Conservation (phyloP, 1,140 invertebrate genomes). For the Drosophila guanche region DNA sequence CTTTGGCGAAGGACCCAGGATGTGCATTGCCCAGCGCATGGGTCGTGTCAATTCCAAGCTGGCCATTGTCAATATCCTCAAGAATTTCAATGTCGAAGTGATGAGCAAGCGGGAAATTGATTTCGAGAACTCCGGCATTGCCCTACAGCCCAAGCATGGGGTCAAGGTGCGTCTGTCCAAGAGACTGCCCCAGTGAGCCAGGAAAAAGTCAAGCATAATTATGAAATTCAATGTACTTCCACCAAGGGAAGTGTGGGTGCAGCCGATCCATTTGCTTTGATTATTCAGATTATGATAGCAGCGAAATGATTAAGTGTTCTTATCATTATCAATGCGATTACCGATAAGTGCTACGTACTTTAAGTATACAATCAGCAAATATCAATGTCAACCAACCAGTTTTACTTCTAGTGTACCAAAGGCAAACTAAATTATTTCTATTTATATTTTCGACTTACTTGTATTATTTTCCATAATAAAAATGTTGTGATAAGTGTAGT, state of each 20-base stretch:
- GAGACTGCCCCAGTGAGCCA: conserved; percentile 11
- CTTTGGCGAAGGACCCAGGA: conserved; percentile 88
- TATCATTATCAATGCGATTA: conserved; percentile 29
- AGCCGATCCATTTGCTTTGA: not conserved
- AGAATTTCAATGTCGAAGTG: conserved; percentile 62
- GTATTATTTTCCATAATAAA: too few relatives aligned
- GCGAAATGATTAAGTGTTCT: conserved; percentile 13
- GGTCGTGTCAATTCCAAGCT: conserved; percentile 62
- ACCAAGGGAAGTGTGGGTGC: not conserved
- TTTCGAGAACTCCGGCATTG: conserved; percentile 52
- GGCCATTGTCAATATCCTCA: conserved; percentile 63
- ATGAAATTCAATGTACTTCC: conserved; percentile 3
- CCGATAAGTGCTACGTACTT: conserved; percentile 3
- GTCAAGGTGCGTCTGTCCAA: conserved; percentile 66
- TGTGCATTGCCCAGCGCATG: conserved; percentile 79
- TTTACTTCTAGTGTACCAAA: too few relatives aligned
- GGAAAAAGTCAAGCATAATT: conserved; percentile 12
- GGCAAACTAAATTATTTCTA: too few relatives aligned
- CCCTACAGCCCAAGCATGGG: conserved; percentile 59
- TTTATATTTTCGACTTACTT: too few relatives aligned
- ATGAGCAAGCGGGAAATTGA: conserved; percentile 56
- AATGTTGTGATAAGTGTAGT: not conserved
- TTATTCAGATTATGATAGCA: conserved; percentile 14
- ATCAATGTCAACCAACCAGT: too few relatives aligned
- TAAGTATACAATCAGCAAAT: too few relatives aligned